Evolutionary conservation across 92 coral and sea anemone genomes (phyloP), one percentile per base, ranked within the genome.

Genomic region (Chrysogorgia sp.): DNA sequence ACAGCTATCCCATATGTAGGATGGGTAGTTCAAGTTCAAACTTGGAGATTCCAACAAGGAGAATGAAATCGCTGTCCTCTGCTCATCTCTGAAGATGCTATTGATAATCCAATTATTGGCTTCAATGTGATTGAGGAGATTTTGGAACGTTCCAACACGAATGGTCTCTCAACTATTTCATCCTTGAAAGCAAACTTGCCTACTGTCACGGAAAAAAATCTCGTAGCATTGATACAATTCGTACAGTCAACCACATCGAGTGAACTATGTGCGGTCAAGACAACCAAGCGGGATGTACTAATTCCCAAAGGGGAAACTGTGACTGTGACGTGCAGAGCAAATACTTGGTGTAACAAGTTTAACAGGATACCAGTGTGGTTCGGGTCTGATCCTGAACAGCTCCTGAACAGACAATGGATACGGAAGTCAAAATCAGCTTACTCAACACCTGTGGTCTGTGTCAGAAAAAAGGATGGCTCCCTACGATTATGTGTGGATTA

Each of bases 1-100:
- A 82, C 84, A 63, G 77, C 77, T 65, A 75, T 86, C 62, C 81
- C 81, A 66, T 86, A 86, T 48, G 12, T n/a, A n/a, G n/a, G n/a
- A 37, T 37, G 43, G 43, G 43, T 37, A 37, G 43, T 4, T 37
- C 43, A 37, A 37, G 12, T 37, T 37, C 12, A 37, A 37, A 12
- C 43, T 37, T 5, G 12, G 5, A 12, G 43, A 37, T 4, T 4
- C 43, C 5, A 37, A 37, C 12, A 5, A 37, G 5, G 43, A 12
- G 6, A 4, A 37, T 37, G 43, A 12, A 12, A 37, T 37, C 12
- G 12, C 5, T 4, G 43, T 37, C 43, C 60, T 19, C 17, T 61
- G 4, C 34, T 61, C 17, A 37, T 61, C 20, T 4, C 37, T 4
- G 29, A 30, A 19, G 22, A 26, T 61, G 67, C 34, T 30, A 34